Conservation (phyloP, 2,888 invertebrate species). For the Calliphora vomitoria region DNA sequence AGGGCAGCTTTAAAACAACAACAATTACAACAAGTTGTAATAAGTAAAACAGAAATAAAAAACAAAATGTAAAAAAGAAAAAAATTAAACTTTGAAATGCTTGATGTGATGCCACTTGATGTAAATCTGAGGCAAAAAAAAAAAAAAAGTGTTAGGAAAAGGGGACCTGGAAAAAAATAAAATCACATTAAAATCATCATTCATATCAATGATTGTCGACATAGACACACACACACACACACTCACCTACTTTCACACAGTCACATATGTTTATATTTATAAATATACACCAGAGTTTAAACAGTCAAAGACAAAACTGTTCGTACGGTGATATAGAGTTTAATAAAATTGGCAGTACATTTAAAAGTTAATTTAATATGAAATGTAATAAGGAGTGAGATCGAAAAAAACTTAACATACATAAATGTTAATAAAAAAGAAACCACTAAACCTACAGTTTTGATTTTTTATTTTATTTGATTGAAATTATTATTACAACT, state of each 20-base stretch:
- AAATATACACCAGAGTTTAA: neutral
- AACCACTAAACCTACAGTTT: too few species aligned
- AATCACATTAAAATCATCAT: conserved; percentile 47
- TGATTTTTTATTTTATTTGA: too few species aligned
- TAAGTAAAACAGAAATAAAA: too few species aligned
- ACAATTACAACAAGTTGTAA: neutral
- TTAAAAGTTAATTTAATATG: too few species aligned
- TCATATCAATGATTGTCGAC: conserved; percentile 27
- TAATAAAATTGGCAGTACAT: too few species aligned
- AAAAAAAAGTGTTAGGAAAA: neutral
- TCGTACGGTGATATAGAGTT: neutral
- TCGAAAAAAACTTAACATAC: too few species aligned
- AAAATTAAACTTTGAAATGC: conserved; percentile 22
- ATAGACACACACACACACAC: neutral
- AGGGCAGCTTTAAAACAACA: neutral
- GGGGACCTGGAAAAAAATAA: neutral
- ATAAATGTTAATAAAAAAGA: too few species aligned
- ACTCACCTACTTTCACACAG: neutral
- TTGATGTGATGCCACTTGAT: conserved; percentile 27
- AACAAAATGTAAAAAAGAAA: neutral
- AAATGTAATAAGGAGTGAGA: too few species aligned
- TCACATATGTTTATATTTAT: neutral
- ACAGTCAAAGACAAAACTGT: neutral
- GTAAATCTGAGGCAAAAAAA: neutral
- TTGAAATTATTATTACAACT: too few species aligned